These are phyloP conservation scores for Paratilapia polleni DNA, from an alignment of 2,113 vertebrate genomes.

Conservation along the genomic window DNA sequence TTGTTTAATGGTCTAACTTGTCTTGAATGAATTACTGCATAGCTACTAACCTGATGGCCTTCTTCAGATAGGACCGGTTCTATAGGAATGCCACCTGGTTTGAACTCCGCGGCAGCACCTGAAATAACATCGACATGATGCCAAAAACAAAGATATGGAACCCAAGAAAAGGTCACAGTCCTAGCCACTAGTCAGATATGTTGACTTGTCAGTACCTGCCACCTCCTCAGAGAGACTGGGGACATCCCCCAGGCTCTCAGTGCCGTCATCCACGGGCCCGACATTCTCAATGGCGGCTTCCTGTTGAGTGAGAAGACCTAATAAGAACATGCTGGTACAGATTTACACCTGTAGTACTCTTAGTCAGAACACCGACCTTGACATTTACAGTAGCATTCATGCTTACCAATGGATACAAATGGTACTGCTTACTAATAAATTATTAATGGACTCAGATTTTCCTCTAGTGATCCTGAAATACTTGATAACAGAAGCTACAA, in stretches of 20 bases:
- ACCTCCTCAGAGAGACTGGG: slow-evolving; percentile 79
- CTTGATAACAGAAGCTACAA: not conserved
- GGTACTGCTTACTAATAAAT: not conserved
- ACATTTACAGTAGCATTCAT: slow-evolving; percentile 10
- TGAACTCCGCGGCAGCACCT: slow-evolving; percentile 72
- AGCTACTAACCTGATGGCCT: slow-evolving; percentile 78
- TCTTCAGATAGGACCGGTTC: slow-evolving; percentile 78
- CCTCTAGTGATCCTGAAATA: not conserved
- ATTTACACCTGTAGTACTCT: not conserved
- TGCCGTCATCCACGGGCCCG: slow-evolving; percentile 78
- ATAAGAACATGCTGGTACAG: slow-evolving; percentile 21
- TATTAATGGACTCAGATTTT: not conserved
- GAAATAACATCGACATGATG: slow-evolving; percentile 30
- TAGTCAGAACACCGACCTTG: not conserved
- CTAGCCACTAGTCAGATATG: not conserved
- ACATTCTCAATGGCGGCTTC: slow-evolving; percentile 76
- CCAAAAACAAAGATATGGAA: not conserved
- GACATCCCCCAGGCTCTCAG: slow-evolving; percentile 78
- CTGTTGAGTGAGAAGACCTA: slow-evolving; percentile 53
- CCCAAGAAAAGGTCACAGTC: not conserved
- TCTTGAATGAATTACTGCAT: not conserved
- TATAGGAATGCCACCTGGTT: slow-evolving; percentile 58
- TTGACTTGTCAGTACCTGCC: slow-evolving; percentile 68
- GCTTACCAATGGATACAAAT: not conserved
- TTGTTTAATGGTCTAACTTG: not conserved